A percentile compares a stretch with the other conserved stretches of the same genome.
These are phyloP conservation scores for Cephonodes hylas DNA, from an alignment of 2,888 invertebrate genomes.

Conservation along the genomic window DNA sequence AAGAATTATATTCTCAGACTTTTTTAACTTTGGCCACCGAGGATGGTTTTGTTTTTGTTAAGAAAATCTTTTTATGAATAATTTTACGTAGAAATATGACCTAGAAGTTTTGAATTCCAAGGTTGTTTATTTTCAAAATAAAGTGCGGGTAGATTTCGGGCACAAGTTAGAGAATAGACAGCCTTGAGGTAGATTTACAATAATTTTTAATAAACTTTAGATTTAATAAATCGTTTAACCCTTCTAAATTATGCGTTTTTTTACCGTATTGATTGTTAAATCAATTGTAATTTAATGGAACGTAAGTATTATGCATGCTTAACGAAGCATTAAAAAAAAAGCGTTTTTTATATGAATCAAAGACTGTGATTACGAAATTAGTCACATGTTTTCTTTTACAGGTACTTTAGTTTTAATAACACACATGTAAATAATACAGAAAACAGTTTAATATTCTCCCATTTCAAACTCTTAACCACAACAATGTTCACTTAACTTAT, in stretches of 20 bases:
- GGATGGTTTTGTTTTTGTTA: slow-evolving; percentile 76
- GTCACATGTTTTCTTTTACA: too few species aligned
- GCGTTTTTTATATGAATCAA: too few species aligned
- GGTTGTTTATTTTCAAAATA: neutral
- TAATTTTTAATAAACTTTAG: slow-evolving; percentile 11
- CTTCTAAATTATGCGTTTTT: neutral
- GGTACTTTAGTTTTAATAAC: neutral
- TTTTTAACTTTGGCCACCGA: slow-evolving; percentile 69
- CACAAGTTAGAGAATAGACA: neutral
- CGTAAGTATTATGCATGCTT: too few species aligned
- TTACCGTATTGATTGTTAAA: too few species aligned
- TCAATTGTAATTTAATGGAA: too few species aligned
- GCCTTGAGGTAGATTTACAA: slow-evolving; percentile 6
- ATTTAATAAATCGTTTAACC: slow-evolving; percentile 4
- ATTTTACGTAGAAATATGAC: neutral
- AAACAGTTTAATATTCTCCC: too few species aligned
- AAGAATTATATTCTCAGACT: slow-evolving; percentile 69
- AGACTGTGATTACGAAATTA: too few species aligned
- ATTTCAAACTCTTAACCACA: slow-evolving; percentile 33
- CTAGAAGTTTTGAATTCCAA: neutral
- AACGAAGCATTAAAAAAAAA: too few species aligned
- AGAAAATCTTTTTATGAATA: slow-evolving; percentile 18
- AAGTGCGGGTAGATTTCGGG: neutral
- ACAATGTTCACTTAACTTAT: slow-evolving; percentile 44
- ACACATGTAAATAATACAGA: too few species aligned